A percentile compares a stretch with the other conserved stretches of the same genome.
Evolutionary conservation across 2,797 vertebrate genomes (phyloP).

Genomic region (Takifugu ocellatus): DNA sequence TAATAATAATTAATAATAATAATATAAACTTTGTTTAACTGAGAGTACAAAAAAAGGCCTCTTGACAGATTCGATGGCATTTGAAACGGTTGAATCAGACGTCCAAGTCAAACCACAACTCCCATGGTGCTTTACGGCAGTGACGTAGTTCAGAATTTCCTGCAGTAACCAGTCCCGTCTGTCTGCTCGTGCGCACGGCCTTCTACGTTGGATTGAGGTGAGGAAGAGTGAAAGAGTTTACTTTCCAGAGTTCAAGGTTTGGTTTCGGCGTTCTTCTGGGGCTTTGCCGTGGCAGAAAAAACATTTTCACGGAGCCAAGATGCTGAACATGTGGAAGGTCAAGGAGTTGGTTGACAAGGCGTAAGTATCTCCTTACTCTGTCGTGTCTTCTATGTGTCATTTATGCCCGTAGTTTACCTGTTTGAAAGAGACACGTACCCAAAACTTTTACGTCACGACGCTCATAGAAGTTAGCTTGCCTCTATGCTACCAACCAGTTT

Average conservation of each 20-base stretch:
- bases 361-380: conserved; percentile 78
- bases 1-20: too few relatives aligned
- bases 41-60: too few relatives aligned
- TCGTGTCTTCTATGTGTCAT: conserved; percentile 23
- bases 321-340: conserved; percentile 99
- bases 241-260: conserved; percentile 73
- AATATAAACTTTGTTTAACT: too few relatives aligned
- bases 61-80: too few relatives aligned
- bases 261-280: conserved; percentile 61
- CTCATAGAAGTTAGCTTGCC: conserved; percentile 60
- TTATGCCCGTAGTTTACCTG: conserved; percentile 67
- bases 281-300: conserved; percentile 66
- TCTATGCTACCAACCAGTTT: conserved; percentile 37
- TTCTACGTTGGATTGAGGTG: conserved; percentile 66
- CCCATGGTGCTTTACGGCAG: conserved; percentile 38
- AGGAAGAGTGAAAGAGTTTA: conserved; percentile 59
- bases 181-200: conserved; percentile 55
- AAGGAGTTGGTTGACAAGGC: conserved; percentile 97
- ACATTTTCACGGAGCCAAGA: conserved; percentile 71
- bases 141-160: conserved; percentile 66
- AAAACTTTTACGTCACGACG: conserved; percentile 79
- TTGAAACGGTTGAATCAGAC: too few relatives aligned
- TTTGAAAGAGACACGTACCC: conserved; percentile 81
- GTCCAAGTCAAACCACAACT: conserved; percentile 52
- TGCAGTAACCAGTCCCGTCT: conserved; percentile 63